A percentile compares a stretch with the other conserved stretches of the same genome.
Conservation (phyloP, 2,113 vertebrate genomes). For the Lampris incognitus region DNA sequence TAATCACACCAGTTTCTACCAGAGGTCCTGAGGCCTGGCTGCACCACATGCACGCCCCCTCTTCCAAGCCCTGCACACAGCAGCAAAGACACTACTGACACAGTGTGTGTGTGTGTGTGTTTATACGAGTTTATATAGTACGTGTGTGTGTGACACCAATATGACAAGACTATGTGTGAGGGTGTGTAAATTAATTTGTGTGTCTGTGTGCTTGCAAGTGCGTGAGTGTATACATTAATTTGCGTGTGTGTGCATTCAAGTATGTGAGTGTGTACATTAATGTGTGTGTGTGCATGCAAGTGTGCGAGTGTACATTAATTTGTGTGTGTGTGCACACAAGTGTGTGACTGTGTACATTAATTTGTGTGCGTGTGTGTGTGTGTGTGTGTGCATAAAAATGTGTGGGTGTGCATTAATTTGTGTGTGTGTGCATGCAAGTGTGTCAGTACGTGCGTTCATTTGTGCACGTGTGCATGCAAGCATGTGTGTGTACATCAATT, state of each 20-base stretch:
- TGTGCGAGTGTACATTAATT: slow-evolving; percentile 30
- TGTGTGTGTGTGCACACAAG: slow-evolving; percentile 11
- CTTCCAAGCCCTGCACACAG: slow-evolving; percentile 22
- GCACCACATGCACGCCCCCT: slow-evolving; percentile 30
- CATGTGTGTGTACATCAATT: not conserved
- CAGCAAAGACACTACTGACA: not conserved
- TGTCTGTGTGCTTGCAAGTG: slow-evolving; percentile 1
- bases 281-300: slow-evolving; percentile 47
- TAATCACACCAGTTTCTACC: slow-evolving; percentile 35
- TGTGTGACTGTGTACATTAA: no score
- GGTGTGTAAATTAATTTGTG: slow-evolving; percentile 19
- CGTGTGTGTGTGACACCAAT: no score
- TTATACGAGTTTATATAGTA: slow-evolving; percentile 10
- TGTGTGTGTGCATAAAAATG: slow-evolving; percentile 58
- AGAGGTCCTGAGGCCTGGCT: slow-evolving; percentile 17
- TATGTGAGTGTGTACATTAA: slow-evolving; percentile 2
- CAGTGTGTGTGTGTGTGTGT: slow-evolving; percentile 31
- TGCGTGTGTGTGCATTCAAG: no score
- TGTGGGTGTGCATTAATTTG: slow-evolving; percentile 34
- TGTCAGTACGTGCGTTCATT: no score
- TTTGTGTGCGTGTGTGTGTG: not conserved
- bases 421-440: slow-evolving; percentile 2
- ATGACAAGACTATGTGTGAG: slow-evolving; percentile 4
- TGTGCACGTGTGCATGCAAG: not conserved
- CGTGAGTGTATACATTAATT: no score